Evolutionary conservation across 2,797 vertebrate species (phyloP), one percentile per base, ranked within the genome.

Genomic region (Synanceia verrucosa): DNA sequence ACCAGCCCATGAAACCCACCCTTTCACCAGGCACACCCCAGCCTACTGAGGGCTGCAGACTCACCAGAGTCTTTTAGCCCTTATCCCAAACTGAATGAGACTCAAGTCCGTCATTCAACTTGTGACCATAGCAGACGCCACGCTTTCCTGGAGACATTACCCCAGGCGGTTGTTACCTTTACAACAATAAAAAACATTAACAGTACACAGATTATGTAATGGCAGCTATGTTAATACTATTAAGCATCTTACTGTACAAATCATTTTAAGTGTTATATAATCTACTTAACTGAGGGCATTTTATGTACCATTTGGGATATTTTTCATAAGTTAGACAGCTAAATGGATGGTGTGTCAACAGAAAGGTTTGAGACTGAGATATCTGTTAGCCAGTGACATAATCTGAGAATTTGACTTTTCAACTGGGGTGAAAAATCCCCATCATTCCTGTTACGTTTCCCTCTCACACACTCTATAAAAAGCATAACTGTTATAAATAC

Each of bases 181-280:
- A 11, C 41, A 72, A 12, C 48, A 82, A 73, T 78, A 84, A 79
- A 81, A 79, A 52, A 75, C 39, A 67, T 65, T 34, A 77, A 71
- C 56, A 16, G 28, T 4, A 23, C 4, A 18, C 21, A 57, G 4
- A 59, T 73, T 70, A 62, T 56, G 56, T 56, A 72, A 79, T 0
- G 0, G 51, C 43, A 48, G 68, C 65, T 83, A 61, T 75, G 84
- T 86, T 79, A 65, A 39, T n/a, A 62, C 48, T 10, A 5, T 7
- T 26, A 43, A 48, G 41, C 26, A 1, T 59, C 48, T 74, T 47
- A 19, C n/a, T 68, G 47, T 39, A 18, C 13, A 39, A 33, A n/a
- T 66, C 37, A 60, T 37, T 66, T 58, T 47, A 23, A 57, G 21
- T 6, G 36, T 74, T 76, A 46, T 34, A 47, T 52, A 71, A 65